Percentiles rank a stretch among this genome's conserved stretches.
Conservation (phyloP, 2,888 invertebrate species). For the Strigamia crassipes region DNA sequence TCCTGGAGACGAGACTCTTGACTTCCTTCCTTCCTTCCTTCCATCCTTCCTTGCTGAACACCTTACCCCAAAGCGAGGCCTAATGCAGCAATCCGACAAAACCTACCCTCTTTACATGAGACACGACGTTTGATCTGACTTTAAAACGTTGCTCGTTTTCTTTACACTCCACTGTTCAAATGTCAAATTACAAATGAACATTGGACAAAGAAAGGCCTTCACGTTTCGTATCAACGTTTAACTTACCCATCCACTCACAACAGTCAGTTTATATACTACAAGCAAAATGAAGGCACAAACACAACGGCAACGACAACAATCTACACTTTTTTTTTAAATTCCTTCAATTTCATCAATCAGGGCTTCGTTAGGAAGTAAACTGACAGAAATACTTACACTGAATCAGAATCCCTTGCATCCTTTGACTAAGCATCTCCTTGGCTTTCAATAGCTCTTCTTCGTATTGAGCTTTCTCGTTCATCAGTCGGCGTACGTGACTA, state of each 20-base stretch:
- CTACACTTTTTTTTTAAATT: neutral
- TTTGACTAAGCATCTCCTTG: conserved; percentile 79
- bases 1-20: neutral
- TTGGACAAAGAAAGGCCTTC: neutral
- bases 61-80: conserved; percentile 10
- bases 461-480: conserved; percentile 80
- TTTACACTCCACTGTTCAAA: neutral
- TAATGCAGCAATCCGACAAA: neutral
- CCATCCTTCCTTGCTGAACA: neutral
- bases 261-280: neutral
- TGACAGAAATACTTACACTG: conserved; percentile 80
- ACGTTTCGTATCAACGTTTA: no score
- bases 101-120: neutral
- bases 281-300: neutral
- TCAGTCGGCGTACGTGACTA: conserved; percentile 83
- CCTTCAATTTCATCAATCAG: neutral
- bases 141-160: neutral
- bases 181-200: neutral
- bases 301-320: neutral
- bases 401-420: conserved; percentile 81
- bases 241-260: neutral
- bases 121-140: neutral
- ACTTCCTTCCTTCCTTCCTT: conserved; percentile 41
- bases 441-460: conserved; percentile 88
- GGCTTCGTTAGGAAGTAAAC: neutral